Percentiles rank a stretch among this genome's conserved stretches.
Conservation (phyloP, 2,888 invertebrate species). For the Prostheceraeus crozeri region DNA sequence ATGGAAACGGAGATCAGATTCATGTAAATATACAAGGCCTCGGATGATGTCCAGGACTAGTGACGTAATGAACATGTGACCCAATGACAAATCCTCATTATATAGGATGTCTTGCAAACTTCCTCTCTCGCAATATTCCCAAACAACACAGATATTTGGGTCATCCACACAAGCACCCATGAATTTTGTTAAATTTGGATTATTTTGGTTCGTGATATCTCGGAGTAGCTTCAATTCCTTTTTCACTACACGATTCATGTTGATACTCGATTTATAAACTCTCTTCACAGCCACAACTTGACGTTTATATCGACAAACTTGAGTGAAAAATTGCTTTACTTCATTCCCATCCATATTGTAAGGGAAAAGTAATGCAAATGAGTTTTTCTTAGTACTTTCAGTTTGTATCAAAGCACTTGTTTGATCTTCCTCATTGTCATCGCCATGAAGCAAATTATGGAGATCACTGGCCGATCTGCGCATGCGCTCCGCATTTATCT, state of each 20-base stretch:
- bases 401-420: too few species aligned
- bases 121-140: constrained; percentile 91
- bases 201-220: constrained; percentile 72
- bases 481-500: too few species aligned
- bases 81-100: constrained; percentile 10
- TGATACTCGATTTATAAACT: constrained; percentile 11
- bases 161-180: constrained; percentile 83
- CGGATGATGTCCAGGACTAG: constrained; percentile 32
- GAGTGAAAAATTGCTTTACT: too few species aligned
- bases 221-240: constrained; percentile 31
- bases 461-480: too few species aligned
- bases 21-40: constrained; percentile 32
- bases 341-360: too few species aligned
- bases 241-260: constrained; percentile 28
- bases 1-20: constrained; percentile 70
- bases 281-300: constrained; percentile 26
- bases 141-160: constrained; percentile 73
- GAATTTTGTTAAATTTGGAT: constrained; percentile 82
- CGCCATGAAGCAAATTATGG: too few species aligned
- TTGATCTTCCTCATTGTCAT: too few species aligned
- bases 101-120: constrained; percentile 62
- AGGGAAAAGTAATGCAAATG: too few species aligned
- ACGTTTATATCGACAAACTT: too few species aligned
- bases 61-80: constrained; percentile 30
- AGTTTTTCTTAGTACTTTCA: too few species aligned